phyloP scores from a whole-genome alignment of 53 echinoderm and acorn worm genomes.

The Apostichopus leukothele region DNA sequence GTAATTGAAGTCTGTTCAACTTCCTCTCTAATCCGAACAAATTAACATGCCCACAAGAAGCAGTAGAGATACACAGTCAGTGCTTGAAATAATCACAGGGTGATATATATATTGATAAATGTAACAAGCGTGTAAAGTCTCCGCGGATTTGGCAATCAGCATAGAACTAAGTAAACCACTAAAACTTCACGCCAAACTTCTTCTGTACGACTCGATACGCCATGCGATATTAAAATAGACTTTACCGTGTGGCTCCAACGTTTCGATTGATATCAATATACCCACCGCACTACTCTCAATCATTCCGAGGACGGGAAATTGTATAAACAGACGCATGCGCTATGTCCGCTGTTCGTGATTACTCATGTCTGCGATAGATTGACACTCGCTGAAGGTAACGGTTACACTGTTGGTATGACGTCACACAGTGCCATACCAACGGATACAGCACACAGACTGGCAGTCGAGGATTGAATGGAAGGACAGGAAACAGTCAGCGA shows the following conservation, averaged over 20 bases:
- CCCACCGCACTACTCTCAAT: slow-evolving; percentile 13
- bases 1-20: too few relatives aligned
- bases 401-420: slow-evolving; percentile 12
- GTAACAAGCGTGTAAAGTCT: background rate
- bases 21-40: too few relatives aligned
- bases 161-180: background rate
- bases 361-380: slow-evolving; percentile 45
- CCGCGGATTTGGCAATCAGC: background rate
- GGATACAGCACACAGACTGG: too few relatives aligned
- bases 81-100: too few relatives aligned
- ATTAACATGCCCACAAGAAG: too few relatives aligned
- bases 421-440: background rate
- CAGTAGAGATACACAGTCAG: too few relatives aligned
- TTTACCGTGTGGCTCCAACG: slow-evolving; percentile 20
- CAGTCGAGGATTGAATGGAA: background rate
- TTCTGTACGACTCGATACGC: background rate
- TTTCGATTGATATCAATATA: slow-evolving; percentile 36
- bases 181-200: background rate
- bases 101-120: background rate
- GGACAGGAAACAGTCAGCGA: background rate
- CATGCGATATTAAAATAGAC: slow-evolving; percentile 42
- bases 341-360: slow-evolving; percentile 26
- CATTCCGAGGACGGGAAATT: slow-evolving; percentile 35
- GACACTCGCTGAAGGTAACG: slow-evolving; percentile 11
- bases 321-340: slow-evolving; percentile 52